Evolutionary conservation across 2,797 vertebrate genomes (phyloP).

Genomic region (Rousettus madagascariensis): DNA sequence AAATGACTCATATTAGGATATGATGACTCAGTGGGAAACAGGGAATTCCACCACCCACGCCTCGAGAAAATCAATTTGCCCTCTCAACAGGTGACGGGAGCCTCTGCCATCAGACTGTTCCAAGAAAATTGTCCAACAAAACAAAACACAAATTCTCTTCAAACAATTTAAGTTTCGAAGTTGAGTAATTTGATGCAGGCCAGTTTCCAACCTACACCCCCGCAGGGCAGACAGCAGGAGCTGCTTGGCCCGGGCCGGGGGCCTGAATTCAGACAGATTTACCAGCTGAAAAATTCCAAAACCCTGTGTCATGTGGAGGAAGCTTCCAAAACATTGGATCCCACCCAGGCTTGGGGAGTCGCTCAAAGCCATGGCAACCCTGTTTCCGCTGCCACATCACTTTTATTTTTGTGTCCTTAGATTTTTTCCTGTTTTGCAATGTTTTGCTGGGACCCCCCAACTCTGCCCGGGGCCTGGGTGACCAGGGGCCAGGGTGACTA

Average conservation of each 20-base stretch:
- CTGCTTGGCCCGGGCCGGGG: conserved; percentile 86
- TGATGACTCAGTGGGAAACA: conserved; percentile 93
- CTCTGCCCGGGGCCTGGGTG: conserved; percentile 59
- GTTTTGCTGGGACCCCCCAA: conserved; percentile 84
- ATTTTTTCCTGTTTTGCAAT: conserved; percentile 87
- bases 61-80: conserved; percentile 88
- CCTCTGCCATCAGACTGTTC: conserved; percentile 84
- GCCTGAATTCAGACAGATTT: conserved; percentile 92
- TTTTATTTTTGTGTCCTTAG: conserved; percentile 81
- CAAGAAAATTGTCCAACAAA: conserved; percentile 82
- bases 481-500: conserved; percentile 49
- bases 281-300: conserved; percentile 92
- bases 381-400: conserved; percentile 79
- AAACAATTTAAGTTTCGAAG: conserved; percentile 82
- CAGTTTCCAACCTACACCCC: conserved; percentile 82
- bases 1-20: conserved; percentile 90
- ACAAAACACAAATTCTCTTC: conserved; percentile 81
- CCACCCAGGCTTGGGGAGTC: conserved; percentile 84
- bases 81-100: conserved; percentile 89
- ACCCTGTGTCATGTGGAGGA: conserved; percentile 91
- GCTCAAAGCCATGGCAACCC: conserved; percentile 85
- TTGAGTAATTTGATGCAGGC: conserved; percentile 83
- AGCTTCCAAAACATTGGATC: conserved; percentile 94
- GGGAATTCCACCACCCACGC: conserved; percentile 91
- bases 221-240: conserved; percentile 82